phyloP scores from a whole-genome alignment of 2,888 invertebrate genomes.

The Rhagium mordax region DNA sequence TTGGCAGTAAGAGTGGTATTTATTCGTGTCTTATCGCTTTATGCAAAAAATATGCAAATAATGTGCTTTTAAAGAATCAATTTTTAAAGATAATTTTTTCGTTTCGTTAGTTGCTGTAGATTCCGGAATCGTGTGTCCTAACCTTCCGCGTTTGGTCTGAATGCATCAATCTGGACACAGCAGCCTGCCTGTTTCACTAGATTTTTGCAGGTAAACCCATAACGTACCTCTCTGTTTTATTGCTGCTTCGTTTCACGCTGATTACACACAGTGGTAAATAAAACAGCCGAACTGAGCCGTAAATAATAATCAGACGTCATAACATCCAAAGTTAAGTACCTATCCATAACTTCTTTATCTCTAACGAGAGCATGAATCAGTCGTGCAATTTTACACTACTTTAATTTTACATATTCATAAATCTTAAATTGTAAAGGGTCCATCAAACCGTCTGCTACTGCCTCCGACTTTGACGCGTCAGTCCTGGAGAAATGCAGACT shows the following conservation, averaged over 20 bases:
- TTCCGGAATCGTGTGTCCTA: too few relatives aligned
- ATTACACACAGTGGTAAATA: background rate
- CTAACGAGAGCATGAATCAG: constrained; percentile 7
- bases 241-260: constrained; percentile 17
- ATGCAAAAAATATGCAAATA: too few relatives aligned
- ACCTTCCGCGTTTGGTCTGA: too few relatives aligned
- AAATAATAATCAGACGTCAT: background rate
- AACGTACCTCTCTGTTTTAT: background rate
- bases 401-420: constrained; percentile 7
- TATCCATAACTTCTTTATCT: background rate
- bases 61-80: too few relatives aligned
- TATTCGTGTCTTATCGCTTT: too few relatives aligned
- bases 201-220: background rate
- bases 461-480: background rate
- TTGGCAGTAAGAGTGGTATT: too few relatives aligned
- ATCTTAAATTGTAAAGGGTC: constrained; percentile 8
- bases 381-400: background rate
- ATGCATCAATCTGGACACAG: too few relatives aligned
- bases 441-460: background rate
- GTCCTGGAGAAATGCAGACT: background rate
- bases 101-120: too few relatives aligned
- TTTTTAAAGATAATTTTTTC: too few relatives aligned
- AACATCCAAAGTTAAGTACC: background rate
- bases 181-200: constrained; percentile 13
- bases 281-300: background rate